Conservation (phyloP, 2,888 invertebrate genomes). For the Galerucella pusilla region DNA sequence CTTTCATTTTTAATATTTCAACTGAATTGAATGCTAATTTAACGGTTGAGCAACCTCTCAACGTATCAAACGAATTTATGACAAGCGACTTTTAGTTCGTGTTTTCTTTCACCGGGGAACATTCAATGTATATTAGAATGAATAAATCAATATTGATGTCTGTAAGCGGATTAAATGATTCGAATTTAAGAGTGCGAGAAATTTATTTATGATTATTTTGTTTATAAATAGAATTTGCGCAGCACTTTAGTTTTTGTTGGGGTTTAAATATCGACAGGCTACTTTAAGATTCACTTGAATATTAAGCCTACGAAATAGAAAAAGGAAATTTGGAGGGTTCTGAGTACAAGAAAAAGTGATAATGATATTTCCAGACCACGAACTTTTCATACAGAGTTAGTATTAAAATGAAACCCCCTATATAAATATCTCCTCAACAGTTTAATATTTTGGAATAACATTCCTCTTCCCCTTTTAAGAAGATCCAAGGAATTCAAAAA, state of each 20-base stretch:
- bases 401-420: no score
- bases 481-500: no score
- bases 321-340: no score
- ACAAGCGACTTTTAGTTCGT: constrained; percentile 32
- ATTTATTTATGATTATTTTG: constrained; percentile 9
- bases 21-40: constrained; percentile 27
- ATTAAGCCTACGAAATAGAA: neutral
- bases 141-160: constrained; percentile 22
- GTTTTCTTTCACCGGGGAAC: constrained; percentile 42
- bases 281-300: constrained; percentile 5
- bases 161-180: constrained; percentile 17
- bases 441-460: no score
- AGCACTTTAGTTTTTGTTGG: neutral
- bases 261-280: neutral
- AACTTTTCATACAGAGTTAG: no score
- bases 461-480: no score
- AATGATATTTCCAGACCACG: no score
- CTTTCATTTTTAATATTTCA: constrained; percentile 8
- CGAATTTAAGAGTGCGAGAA: constrained; percentile 14
- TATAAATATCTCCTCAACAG: no score
- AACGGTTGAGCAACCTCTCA: constrained; percentile 40
- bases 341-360: no score
- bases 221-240: neutral
- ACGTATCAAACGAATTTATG: constrained; percentile 44
- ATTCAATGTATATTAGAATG: constrained; percentile 16